These are phyloP conservation scores for Meteorus cinctellus DNA, from an alignment of 2,888 invertebrate genomes.

Conservation along the genomic window DNA sequence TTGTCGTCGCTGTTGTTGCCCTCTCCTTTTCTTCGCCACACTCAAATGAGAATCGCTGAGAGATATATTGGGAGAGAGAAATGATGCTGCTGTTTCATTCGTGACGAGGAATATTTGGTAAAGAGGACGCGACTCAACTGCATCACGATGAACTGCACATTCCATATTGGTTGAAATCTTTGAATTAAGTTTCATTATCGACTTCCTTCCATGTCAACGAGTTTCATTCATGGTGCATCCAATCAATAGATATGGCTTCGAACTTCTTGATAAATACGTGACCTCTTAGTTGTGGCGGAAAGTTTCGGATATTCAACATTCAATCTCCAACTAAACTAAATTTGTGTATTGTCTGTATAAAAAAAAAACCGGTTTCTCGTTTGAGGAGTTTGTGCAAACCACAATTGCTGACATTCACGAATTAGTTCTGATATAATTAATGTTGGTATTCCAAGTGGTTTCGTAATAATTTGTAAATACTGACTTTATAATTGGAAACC, in stretches of 20 bases:
- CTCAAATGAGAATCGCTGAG: conserved; percentile 12
- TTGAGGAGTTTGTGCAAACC: too few relatives aligned
- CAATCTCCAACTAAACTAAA: not conserved
- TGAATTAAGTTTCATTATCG: conserved; percentile 41
- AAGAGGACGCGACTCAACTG: conserved; percentile 1
- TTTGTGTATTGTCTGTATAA: too few relatives aligned
- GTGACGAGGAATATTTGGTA: not conserved
- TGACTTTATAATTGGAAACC: too few relatives aligned
- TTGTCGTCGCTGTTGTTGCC: conserved; percentile 10
- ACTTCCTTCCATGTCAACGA: conserved; percentile 39
- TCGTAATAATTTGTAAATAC: too few relatives aligned
- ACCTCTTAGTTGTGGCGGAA: conserved; percentile 29
- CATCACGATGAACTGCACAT: conserved; percentile 37
- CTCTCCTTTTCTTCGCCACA: conserved; percentile 28
- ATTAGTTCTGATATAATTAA: too few relatives aligned
- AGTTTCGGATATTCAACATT: conserved; percentile 17
- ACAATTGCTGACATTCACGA: too few relatives aligned
- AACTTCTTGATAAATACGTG: conserved; percentile 5
- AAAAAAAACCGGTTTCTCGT: too few relatives aligned
- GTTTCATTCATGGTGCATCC: conserved; percentile 32
- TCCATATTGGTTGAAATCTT: conserved; percentile 25
- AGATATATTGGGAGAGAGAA: not conserved
- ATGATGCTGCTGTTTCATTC: conserved; percentile 14
- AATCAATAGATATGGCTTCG: conserved; percentile 3
- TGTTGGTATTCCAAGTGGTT: too few relatives aligned